Evolutionary conservation across 2,113 vertebrate genomes (phyloP), one percentile per base, ranked within the genome.

Genomic region (Smithornis capensis): DNA sequence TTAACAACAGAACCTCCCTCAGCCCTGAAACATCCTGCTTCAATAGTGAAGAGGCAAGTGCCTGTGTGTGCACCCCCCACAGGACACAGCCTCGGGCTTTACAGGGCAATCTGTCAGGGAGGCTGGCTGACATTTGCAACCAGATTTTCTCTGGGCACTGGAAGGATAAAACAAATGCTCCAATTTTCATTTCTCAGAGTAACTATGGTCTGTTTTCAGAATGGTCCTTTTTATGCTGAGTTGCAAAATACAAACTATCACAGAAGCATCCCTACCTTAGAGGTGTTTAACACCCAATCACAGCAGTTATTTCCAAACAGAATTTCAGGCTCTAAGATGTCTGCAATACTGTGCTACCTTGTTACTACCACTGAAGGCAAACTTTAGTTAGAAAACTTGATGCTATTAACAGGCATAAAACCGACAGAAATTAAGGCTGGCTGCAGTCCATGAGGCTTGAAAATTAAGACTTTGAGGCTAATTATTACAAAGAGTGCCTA

Each of bases 191-290:
- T 83, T 55, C 44, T 80, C 63, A 57, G 53, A 87, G 76, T 73
- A 95, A 87, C 37, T 33, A 31, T 1, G 5, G 53, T 44, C 95
- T 93, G 88, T 88, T 96, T 96, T 93, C 94, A 96, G 96, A 96
- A 96, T 95, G 95, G 92, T 92, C 91, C 47, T 90, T 93, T 90
- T 89, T 67, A 79, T 38, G 69, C 50, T 1, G 19, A 75, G 44
- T 40, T 94, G 65, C 78, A 91, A 89, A 91, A 63, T 18, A 77
- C 9, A 33, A 18, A 29, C 74, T 49, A 67, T 52, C 40, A 49
- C 15, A 71, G 85, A 83, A 76, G n/a, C 49, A 45, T 12, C 16
- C 9, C 23, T 24, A 45, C 8, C 16, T 50, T 71, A 8, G 1
- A 44, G 68, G 70, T 21, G 12, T 63, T 65, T 70, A 74, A 57